phyloP scores from a whole-genome alignment of 2,888 invertebrate genomes.

The Bembecia ichneumoniformis region DNA sequence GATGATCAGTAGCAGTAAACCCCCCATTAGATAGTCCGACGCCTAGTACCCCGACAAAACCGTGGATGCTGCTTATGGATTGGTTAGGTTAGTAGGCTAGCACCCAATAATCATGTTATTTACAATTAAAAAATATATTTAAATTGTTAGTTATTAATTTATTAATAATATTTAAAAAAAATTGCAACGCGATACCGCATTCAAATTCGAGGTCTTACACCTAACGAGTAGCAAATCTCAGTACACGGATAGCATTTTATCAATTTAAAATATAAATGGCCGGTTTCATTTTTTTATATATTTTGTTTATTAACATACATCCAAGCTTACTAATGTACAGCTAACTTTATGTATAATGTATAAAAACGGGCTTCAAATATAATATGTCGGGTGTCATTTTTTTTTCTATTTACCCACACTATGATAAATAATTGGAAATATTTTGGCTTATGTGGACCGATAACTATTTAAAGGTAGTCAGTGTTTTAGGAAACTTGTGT shows the following conservation, averaged over 20 bases:
- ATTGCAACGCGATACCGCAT: background rate
- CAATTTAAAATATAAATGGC: slow-evolving; percentile 47
- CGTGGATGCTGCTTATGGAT: too few species aligned
- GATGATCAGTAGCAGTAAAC: too few species aligned
- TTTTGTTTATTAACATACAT: slow-evolving; percentile 15
- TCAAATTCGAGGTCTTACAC: slow-evolving; percentile 33
- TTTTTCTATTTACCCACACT: background rate
- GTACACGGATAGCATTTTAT: slow-evolving; percentile 35
- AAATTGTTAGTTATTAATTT: too few species aligned
- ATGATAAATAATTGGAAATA: background rate
- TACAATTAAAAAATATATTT: too few species aligned
- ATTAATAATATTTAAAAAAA: background rate
- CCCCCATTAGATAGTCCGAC: too few species aligned
- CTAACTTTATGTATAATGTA: slow-evolving; percentile 33
- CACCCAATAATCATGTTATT: too few species aligned
- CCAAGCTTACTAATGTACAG: slow-evolving; percentile 45
- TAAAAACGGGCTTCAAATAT: slow-evolving; percentile 16
- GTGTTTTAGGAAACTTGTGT: background rate
- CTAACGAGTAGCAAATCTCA: slow-evolving; percentile 31
- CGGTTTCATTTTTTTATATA: slow-evolving; percentile 50
- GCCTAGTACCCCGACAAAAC: too few species aligned
- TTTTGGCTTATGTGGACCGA: background rate
- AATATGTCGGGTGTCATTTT: too few species aligned
- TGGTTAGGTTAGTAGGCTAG: too few species aligned
- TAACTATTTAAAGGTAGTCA: background rate